phyloP scores from a whole-genome alignment of 2,888 invertebrate genomes.

The Rotaria sp. region DNA sequence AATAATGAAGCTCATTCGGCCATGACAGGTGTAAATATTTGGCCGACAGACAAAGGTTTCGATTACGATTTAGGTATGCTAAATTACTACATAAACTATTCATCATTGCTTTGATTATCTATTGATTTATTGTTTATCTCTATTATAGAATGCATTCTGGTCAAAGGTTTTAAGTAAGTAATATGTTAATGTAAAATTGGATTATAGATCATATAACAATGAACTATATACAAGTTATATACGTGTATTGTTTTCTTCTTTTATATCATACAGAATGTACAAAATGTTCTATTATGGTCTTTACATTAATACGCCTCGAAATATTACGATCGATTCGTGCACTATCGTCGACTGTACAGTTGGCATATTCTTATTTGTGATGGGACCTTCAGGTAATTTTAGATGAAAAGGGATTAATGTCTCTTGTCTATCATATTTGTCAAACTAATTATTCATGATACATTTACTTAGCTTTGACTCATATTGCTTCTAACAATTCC shows the following conservation, averaged over 20 bases:
- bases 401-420: too few relatives aligned
- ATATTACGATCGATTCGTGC: slow-evolving; percentile 43
- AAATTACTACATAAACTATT: too few relatives aligned
- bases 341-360: slow-evolving; percentile 46
- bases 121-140: too few relatives aligned
- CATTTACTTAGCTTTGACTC: too few relatives aligned
- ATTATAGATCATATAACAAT: too few relatives aligned
- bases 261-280: background rate
- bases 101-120: background rate
- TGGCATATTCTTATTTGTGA: slow-evolving; percentile 45
- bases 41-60: slow-evolving; percentile 42
- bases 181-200: too few relatives aligned
- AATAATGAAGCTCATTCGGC: slow-evolving; percentile 45
- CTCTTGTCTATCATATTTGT: too few relatives aligned
- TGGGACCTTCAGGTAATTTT: slow-evolving; percentile 43
- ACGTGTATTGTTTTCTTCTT: too few relatives aligned
- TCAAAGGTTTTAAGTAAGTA: slow-evolving; percentile 45
- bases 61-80: background rate
- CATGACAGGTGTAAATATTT: slow-evolving; percentile 44
- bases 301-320: slow-evolving; percentile 43
- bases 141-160: slow-evolving; percentile 43
- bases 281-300: slow-evolving; percentile 48
- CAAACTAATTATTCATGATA: too few relatives aligned
- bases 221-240: too few relatives aligned
- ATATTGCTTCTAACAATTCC: slow-evolving; percentile 41